A percentile compares a stretch with the other conserved stretches of the same genome.
These are phyloP conservation scores for Phycodurus eques DNA, from an alignment of 2,113 vertebrate genomes.

Conservation along the genomic window DNA sequence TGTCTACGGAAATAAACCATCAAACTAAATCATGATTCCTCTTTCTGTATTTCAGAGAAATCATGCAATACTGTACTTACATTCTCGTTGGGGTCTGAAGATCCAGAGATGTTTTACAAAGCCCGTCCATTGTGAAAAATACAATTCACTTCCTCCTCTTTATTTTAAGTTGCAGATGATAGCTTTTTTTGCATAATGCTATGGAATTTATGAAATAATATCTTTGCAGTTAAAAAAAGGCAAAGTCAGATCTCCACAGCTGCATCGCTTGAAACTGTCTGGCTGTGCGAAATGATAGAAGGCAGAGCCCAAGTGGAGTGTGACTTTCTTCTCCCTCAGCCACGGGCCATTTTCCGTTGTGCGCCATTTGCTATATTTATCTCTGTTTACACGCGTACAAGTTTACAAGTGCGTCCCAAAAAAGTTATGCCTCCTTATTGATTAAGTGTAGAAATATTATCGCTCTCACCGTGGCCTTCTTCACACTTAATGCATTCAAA, in stretches of 20 bases:
- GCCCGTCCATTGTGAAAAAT: conserved; percentile 13
- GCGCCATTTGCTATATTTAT: conserved; percentile 17
- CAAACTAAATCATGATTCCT: neutral
- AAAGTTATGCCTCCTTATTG: conserved; percentile 15
- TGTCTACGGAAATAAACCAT: conserved; percentile 24
- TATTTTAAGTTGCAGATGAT: neutral
- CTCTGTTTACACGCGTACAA: conserved; percentile 23
- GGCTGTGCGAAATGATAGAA: neutral
- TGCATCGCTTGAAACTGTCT: neutral
- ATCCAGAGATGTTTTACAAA: conserved; percentile 12
- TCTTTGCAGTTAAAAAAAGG: neutral
- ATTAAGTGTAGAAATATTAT: conserved; percentile 17
- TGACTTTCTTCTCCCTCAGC: neutral
- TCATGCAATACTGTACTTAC: conserved; percentile 38
- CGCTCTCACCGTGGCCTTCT: conserved; percentile 15
- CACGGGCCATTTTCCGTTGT: too few species aligned
- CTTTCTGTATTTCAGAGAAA: neutral
- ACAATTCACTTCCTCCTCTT: neutral
- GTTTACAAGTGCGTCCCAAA: conserved; percentile 13
- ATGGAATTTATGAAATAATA: neutral
- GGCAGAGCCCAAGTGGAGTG: conserved; percentile 11
- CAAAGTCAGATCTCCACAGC: neutral
- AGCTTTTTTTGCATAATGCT: neutral
- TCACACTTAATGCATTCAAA: conserved; percentile 3
- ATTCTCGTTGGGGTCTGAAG: conserved; percentile 16